Evolutionary conservation across 2,797 vertebrate species (phyloP).

Genomic region (Amphiprion clarkii): DNA sequence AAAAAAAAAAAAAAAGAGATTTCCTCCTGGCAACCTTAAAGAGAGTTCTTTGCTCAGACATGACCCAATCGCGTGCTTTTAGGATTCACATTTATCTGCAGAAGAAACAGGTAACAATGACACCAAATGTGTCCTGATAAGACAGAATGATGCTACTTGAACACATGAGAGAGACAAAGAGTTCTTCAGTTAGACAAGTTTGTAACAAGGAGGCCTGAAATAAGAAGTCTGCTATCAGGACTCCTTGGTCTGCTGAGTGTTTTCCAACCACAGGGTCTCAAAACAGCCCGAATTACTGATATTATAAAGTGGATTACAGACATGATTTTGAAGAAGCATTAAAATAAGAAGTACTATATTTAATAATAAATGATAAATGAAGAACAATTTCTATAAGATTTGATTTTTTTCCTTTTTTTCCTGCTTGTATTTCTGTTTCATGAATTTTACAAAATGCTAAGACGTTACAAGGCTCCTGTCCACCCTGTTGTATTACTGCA

Average conservation of each 20-base stretch:
- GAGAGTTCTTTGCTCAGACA: neutral
- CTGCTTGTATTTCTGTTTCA: neutral
- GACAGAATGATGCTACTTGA: slow-evolving; percentile 13
- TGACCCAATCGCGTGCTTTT: slow-evolving; percentile 16
- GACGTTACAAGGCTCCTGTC: neutral
- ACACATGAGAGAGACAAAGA: slow-evolving; percentile 1
- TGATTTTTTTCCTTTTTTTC: no score
- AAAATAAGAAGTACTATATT: neutral
- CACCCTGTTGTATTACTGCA: neutral
- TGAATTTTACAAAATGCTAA: neutral
- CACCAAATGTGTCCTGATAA: slow-evolving; percentile 15
- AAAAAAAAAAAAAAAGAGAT: slow-evolving; percentile 23
- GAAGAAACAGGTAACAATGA: slow-evolving; percentile 19
- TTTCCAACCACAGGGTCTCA: slow-evolving; percentile 18
- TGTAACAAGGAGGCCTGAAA: neutral
- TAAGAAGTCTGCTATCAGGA: slow-evolving; percentile 29
- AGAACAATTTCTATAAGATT: neutral
- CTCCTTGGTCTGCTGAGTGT: slow-evolving; percentile 21
- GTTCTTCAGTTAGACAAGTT: neutral
- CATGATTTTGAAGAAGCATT: neutral
- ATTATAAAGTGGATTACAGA: neutral
- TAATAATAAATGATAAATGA: neutral
- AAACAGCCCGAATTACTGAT: neutral
- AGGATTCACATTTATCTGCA: slow-evolving; percentile 16
- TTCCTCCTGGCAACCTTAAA: slow-evolving; percentile 51